A percentile compares a stretch with the other conserved stretches of the same genome.
These are phyloP conservation scores for Anhinga rufa DNA, from an alignment of 2,113 vertebrate genomes.

Conservation along the genomic window DNA sequence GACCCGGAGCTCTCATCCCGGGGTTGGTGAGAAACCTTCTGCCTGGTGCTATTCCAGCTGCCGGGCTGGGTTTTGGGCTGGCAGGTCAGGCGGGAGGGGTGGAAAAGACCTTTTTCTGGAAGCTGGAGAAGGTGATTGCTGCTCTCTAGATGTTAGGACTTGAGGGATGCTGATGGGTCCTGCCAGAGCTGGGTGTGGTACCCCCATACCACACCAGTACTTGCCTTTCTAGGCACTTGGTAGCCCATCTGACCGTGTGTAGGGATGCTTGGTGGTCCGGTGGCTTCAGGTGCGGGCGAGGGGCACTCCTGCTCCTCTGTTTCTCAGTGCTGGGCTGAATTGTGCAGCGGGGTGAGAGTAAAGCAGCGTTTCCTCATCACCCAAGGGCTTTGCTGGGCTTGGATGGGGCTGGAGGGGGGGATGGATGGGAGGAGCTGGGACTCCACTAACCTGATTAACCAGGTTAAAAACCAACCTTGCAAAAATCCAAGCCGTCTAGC, in stretches of 20 bases:
- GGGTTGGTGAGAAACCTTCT: not conserved
- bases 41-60: not conserved
- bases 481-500: not conserved
- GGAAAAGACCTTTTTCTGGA: not conserved
- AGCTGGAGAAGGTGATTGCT: not conserved
- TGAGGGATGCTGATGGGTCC: not conserved
- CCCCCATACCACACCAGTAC: not conserved
- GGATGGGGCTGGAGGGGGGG: not conserved
- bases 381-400: not conserved
- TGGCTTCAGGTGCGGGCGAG: not conserved
- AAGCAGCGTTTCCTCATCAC: not conserved
- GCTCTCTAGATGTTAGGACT: not conserved
- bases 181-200: not conserved
- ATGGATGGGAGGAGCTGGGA: conserved; percentile 7
- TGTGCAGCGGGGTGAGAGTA: not conserved
- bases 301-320: not conserved
- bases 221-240: not conserved
- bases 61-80: not conserved
- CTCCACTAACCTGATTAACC: conserved; percentile 14
- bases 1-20: not conserved
- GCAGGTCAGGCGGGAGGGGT: not conserved
- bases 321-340: not conserved
- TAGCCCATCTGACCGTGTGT: not conserved
- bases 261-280: not conserved
- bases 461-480: not conserved